Evolutionary conservation across 2,888 invertebrate genomes (phyloP).

Genomic region (Melangyna quadrimaculata): DNA sequence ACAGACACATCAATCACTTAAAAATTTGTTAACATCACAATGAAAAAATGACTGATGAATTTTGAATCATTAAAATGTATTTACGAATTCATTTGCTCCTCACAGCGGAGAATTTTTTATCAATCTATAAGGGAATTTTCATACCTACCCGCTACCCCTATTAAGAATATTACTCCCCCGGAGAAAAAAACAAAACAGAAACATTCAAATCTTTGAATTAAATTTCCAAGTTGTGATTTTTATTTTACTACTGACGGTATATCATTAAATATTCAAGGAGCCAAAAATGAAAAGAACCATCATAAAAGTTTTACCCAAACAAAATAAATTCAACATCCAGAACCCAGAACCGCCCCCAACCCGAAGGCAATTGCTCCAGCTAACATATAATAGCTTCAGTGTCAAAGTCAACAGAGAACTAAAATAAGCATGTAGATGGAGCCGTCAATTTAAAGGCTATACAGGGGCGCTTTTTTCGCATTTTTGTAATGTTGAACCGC

Average conservation of each 20-base stretch:
- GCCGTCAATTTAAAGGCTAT: background rate
- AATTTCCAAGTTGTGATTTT: conserved; percentile 2
- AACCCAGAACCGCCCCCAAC: background rate
- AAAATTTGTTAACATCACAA: background rate
- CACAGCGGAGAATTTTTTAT: background rate
- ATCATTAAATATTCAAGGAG: background rate
- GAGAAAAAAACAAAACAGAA: background rate
- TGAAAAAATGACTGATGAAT: background rate
- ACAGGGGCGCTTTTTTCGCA: too few species aligned
- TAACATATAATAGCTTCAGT: background rate
- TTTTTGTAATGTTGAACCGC: too few species aligned
- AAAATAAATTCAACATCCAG: background rate
- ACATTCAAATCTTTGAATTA: background rate
- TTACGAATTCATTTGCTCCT: background rate
- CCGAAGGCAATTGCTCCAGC: conserved; percentile 1
- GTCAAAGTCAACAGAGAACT: background rate
- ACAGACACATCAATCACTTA: background rate
- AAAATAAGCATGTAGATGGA: background rate
- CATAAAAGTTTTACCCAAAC: conserved; percentile 19
- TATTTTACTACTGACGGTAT: background rate
- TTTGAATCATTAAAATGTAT: background rate
- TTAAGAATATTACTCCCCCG: background rate
- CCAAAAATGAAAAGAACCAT: conserved; percentile 11
- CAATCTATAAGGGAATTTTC: background rate
- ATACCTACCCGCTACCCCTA: background rate